Base-by-base conservation (phyloP, 1,140 invertebrate genomes). In the Cherax destructor region DNA sequence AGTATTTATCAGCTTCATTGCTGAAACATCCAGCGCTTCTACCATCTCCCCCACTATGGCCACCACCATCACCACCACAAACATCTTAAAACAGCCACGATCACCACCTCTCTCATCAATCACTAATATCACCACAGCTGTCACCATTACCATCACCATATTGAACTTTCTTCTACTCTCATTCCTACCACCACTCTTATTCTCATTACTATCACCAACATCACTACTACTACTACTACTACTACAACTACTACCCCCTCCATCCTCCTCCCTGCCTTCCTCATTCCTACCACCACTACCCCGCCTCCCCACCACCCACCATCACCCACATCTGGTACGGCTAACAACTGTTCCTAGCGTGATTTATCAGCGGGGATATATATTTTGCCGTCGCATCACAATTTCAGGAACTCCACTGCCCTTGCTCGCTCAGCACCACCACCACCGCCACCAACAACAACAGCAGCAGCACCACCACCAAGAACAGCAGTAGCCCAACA, bases 361-460 rank as follows among this genome's bases (percentile, higher is more conserved):
- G 87, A 88, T 89, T 89, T 89, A 89, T 89, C 87, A 89, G 87
- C 9, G 81, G 52, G 52, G 52, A 56, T 56, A 56, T 89, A 88
- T 81, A 88, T 89, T 89, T 89, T 89, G 79, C 87, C 80, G 79
- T 89, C 87, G 59, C 87, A 89, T 89, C 87, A 89, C 87, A 89
- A 88, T 88, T 88, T 89, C 80, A 89, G 87, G 69, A 83, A 89
- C 87, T 89, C 80, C n/a, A 24, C 61, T 74, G 77, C 86, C 59
- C 86, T 88, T 47, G 56, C 86, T 61, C 24, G 47, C 80, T 65
- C 87, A 49, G 16, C 47, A n/a, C 41, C 24, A 49, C 18, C 61
- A 21, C 59, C 79, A 56, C 41, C 61, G 30, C 10, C 69, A n/a
- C 30, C n/a, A n/a, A n/a, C n/a, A n/a, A n/a, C 30, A 41, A 0